Evolutionary conservation across 2,797 vertebrate species (phyloP).

Genomic region (Anas bahamensis): DNA sequence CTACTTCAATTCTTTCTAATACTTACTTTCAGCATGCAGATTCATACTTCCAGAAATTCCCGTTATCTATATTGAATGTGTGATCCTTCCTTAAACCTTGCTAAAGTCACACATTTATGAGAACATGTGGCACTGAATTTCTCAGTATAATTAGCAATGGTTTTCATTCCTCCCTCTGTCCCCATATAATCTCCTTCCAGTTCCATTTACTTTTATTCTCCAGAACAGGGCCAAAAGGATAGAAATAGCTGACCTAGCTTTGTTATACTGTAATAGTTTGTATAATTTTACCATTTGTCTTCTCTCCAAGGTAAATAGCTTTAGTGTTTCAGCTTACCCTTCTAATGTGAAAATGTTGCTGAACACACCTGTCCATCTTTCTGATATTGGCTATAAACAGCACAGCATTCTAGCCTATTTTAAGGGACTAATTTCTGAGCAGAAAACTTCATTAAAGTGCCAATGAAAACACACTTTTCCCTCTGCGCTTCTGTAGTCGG

Average conservation of each 20-base stretch:
- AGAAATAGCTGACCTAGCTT: neutral
- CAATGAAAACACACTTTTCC: neutral
- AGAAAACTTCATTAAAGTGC: neutral
- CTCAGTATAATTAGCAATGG: neutral
- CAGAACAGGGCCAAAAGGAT: neutral
- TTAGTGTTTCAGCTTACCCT: neutral
- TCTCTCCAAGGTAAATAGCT: neutral
- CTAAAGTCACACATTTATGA: neutral
- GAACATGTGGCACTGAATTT: neutral
- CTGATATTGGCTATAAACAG: neutral
- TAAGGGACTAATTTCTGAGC: neutral
- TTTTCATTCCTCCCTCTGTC: neutral
- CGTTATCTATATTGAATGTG: neutral
- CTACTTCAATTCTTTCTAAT: conserved; percentile 1
- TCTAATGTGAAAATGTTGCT: neutral
- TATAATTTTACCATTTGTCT: neutral
- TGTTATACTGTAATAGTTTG: neutral
- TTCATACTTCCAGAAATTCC: neutral
- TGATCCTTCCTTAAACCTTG: neutral
- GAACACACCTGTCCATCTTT: neutral
- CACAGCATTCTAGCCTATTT: neutral
- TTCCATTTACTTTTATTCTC: neutral
- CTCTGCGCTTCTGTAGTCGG: neutral
- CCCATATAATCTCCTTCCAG: neutral
- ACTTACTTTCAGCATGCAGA: neutral